Conservation (phyloP, 2,113 vertebrate genomes). For the Tapirus terrestris region DNA sequence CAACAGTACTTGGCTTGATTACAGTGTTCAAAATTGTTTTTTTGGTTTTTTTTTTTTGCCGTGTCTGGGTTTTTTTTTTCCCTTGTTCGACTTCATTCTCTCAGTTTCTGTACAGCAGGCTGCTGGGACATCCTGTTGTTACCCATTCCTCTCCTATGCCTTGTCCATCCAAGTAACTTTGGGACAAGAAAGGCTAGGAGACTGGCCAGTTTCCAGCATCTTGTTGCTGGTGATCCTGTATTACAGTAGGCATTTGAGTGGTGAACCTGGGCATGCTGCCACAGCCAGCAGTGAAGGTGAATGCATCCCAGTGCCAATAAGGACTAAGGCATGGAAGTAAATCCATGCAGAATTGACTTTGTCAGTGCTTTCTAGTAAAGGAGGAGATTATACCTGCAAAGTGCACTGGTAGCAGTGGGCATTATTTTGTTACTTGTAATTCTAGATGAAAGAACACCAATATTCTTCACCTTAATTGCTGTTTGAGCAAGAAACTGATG, state of each 20-base stretch:
- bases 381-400: conserved; percentile 58
- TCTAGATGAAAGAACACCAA: conserved; percentile 47
- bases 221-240: conserved; percentile 74
- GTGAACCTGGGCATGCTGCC: conserved; percentile 74
- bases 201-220: conserved; percentile 66
- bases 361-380: conserved; percentile 73
- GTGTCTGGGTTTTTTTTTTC: conserved; percentile 15
- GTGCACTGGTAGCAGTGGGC: not conserved
- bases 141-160: conserved; percentile 25
- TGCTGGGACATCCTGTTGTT: conserved; percentile 62
- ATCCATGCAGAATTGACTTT: conserved; percentile 70
- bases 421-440: conserved; percentile 54
- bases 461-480: conserved; percentile 52
- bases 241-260: conserved; percentile 71
- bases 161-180: conserved; percentile 56
- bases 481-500: conserved; percentile 47
- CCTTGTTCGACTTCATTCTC: conserved; percentile 54
- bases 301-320: conserved; percentile 63
- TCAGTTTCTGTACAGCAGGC: conserved; percentile 54
- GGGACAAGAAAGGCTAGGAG: conserved; percentile 55
- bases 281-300: conserved; percentile 73
- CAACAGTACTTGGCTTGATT: conserved; percentile 78
- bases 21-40: conserved; percentile 72
- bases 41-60: not conserved
- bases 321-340: conserved; percentile 60